Percentiles rank a stretch among this genome's conserved stretches.
These are phyloP conservation scores for Epicauta chinensis DNA, from an alignment of 1,140 invertebrate genomes.

Conservation along the genomic window DNA sequence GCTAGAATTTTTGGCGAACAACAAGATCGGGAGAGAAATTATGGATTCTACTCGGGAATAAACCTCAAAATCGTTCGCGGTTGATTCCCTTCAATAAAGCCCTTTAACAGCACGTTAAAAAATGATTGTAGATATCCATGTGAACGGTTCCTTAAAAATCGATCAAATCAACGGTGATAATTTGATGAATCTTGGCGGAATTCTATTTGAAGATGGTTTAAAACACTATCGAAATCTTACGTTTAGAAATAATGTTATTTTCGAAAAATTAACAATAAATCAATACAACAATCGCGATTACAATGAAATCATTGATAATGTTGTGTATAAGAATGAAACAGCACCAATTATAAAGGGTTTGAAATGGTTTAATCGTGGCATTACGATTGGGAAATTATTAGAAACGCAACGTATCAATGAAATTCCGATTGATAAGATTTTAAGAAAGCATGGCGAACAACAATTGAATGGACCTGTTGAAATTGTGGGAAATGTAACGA, in stretches of 20 bases:
- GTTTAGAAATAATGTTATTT: conserved; percentile 28
- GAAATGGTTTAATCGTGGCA: conserved; percentile 29
- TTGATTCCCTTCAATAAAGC: too few species aligned
- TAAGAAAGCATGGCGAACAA: conserved; percentile 33
- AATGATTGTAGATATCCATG: conserved; percentile 22
- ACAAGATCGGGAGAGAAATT: too few species aligned
- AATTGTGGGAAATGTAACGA: conserved; percentile 30
- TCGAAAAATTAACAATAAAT: conserved; percentile 27
- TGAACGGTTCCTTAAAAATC: conserved; percentile 18
- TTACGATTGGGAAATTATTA: conserved; percentile 32
- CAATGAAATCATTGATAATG: conserved; percentile 22
- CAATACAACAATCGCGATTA: conserved; percentile 29
- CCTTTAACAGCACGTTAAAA: too few species aligned
- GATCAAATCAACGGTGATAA: conserved; percentile 21
- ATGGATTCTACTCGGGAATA: too few species aligned
- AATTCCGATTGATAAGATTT: conserved; percentile 31
- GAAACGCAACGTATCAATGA: conserved; percentile 34
- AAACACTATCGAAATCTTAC: conserved; percentile 1
- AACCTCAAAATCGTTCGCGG: too few species aligned
- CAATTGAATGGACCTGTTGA: conserved; percentile 24
- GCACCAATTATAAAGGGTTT: conserved; percentile 19
- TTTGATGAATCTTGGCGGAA: neutral
- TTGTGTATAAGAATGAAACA: conserved; percentile 35
- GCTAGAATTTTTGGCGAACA: too few species aligned
- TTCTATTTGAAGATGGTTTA: neutral